Evolutionary conservation across 64 coral and sea anemone species (phyloP), one percentile per base, ranked within the genome.

Genomic region (Catalaphyllia jardinei): DNA sequence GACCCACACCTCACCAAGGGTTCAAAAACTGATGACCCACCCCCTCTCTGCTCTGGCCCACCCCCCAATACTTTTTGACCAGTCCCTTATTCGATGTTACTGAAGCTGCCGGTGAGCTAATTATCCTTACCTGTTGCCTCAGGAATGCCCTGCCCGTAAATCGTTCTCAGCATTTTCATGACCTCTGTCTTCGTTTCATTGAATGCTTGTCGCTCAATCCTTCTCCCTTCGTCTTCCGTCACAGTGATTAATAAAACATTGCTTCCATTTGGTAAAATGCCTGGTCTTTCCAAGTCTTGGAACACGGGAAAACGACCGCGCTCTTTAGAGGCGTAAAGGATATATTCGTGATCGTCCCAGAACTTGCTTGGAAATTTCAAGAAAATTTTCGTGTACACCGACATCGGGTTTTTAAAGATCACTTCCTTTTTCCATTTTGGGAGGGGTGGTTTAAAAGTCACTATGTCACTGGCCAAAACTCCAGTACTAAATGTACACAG

Each of bases 371-470:
- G 90, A 74, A 96, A 96, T 64, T 89, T 92, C 13, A 92, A 73
- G 49, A 89, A 96, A 75, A 92, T 92, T 27, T 96, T 88, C 4
- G 94, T 92, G 62, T 92, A 89, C n/a, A 54, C 65, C 25, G 86
- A 86, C 67, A 89, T 72, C 74, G 28, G 87, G 4, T 92, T n/a
- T 61, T 86, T 80, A 57, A 49, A 78, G n/a, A 96, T 88, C 24
- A 89, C 79, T 86, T 84, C 94, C 71, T 83, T 96, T 51, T 96
- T 96, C 94, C 94, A 96, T 4, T 65, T 71, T 5, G 94, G 94
- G 20, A 96, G 78, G 22, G 86, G 60, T 7, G 94, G 94, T 0
- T 79, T 86, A 78, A 96, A 96, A 24, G 20, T 73, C 11, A 96
- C 94, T 24, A 52, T 28, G 17, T 79, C 62, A 59, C 89, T 88